Conservation (phyloP, 2,888 invertebrate species). For the Xestia ashworthii region DNA sequence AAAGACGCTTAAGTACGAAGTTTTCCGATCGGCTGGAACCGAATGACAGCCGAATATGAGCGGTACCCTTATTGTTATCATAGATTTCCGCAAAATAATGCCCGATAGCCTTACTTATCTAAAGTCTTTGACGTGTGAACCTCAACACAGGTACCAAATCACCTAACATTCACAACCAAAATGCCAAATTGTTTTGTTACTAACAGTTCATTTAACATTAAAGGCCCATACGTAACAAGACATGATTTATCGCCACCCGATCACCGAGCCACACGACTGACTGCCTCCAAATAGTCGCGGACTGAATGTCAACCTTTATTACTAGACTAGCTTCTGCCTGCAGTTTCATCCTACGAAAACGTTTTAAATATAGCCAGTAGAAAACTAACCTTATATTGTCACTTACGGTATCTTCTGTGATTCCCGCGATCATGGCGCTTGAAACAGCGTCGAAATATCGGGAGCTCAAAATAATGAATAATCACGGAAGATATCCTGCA, state of each 20-base stretch:
- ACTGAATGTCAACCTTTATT: constrained; percentile 30
- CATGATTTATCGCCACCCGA: constrained; percentile 36
- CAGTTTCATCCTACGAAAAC: not conserved
- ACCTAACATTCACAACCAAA: constrained; percentile 9
- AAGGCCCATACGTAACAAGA: constrained; percentile 11
- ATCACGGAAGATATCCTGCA: no score
- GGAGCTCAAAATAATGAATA: no score
- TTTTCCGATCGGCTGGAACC: not conserved
- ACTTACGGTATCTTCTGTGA: no score
- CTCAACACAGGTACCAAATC: not conserved
- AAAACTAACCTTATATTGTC: no score
- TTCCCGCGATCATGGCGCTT: no score
- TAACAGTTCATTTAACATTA: constrained; percentile 35
- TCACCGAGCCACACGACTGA: constrained; percentile 28
- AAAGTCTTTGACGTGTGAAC: not conserved
- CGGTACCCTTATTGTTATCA: not conserved
- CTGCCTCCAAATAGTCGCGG: constrained; percentile 37
- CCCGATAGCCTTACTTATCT: not conserved
- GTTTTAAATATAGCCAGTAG: not conserved
- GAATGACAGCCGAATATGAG: not conserved
- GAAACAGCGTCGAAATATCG: no score
- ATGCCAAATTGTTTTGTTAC: constrained; percentile 14
- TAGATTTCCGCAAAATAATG: not conserved
- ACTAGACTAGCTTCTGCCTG: not conserved
- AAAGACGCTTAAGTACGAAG: not conserved